Evolutionary conservation across 1,140 invertebrate genomes (phyloP).

Genomic region (Formica selysi): DNA sequence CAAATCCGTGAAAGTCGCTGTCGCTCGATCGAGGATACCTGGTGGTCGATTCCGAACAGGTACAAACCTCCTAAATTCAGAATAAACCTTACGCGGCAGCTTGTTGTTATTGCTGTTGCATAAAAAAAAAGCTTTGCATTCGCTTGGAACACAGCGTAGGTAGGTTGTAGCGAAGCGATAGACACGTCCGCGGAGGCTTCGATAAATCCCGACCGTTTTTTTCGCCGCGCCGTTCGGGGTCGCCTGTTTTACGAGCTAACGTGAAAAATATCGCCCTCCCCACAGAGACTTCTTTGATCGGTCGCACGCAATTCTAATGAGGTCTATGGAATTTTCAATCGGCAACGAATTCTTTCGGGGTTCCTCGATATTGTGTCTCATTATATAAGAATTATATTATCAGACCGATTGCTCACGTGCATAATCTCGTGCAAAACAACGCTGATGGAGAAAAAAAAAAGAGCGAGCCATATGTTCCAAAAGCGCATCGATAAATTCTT

Average conservation of each 20-base stretch:
- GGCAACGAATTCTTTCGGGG: background rate
- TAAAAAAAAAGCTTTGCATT: conserved; percentile 43
- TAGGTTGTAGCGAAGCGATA: conserved; percentile 32
- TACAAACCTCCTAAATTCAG: conserved; percentile 38
- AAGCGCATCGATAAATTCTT: conserved; percentile 37
- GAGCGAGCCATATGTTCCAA: background rate
- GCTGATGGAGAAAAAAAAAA: background rate
- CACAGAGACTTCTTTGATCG: conserved; percentile 29
- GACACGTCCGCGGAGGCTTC: conserved; percentile 49
- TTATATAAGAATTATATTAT: background rate
- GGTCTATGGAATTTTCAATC: conserved; percentile 33
- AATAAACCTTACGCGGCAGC: conserved; percentile 33
- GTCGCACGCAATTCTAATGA: background rate
- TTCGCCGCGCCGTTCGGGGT: background rate
- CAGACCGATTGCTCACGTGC: background rate
- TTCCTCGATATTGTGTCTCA: background rate
- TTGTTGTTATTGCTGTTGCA: conserved; percentile 48
- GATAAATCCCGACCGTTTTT: conserved; percentile 39
- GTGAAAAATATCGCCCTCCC: conserved; percentile 45
- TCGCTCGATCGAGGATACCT: background rate
- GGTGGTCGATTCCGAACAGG: conserved; percentile 16
- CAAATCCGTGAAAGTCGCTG: background rate
- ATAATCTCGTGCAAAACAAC: background rate
- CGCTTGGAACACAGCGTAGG: background rate
- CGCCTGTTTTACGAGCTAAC: conserved; percentile 44